A percentile compares a stretch with the other conserved stretches of the same genome.
These are phyloP conservation scores for Chrysotoxum bicinctum DNA, from an alignment of 2,888 invertebrate species.

Conservation along the genomic window DNA sequence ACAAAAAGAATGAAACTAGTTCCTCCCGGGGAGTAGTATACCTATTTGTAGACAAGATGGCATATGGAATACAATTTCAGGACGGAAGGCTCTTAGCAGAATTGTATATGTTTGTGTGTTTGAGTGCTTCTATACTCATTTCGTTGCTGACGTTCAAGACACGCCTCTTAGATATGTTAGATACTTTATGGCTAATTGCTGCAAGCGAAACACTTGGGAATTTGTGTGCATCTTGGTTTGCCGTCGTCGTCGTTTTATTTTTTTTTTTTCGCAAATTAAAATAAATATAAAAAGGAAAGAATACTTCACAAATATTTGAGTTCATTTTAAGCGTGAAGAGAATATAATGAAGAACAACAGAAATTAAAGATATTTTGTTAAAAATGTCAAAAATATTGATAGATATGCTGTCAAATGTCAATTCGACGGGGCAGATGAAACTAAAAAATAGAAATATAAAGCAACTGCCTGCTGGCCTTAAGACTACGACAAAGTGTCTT, in stretches of 20 bases:
- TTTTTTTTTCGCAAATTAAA: neutral
- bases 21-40: conserved; percentile 8
- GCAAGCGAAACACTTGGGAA: conserved; percentile 43
- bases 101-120: neutral
- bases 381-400: neutral
- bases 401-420: neutral
- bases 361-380: neutral
- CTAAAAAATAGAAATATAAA: too few relatives aligned
- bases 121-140: conserved; percentile 46
- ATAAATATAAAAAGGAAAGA: neutral
- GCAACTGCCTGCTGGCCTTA: too few relatives aligned
- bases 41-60: conserved; percentile 6
- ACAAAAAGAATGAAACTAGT: conserved; percentile 24
- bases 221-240: conserved; percentile 38
- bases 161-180: conserved; percentile 66
- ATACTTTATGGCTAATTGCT: conserved; percentile 65
- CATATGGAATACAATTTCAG: conserved; percentile 3
- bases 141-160: conserved; percentile 56
- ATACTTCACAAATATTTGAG: conserved; percentile 1
- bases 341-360: neutral
- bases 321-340: neutral
- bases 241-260: neutral
- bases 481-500: too few relatives aligned
- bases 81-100: neutral
- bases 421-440: too few relatives aligned